These are phyloP conservation scores for Luffia ferchaultella DNA, from an alignment of 2,888 invertebrate species.

Conservation along the genomic window DNA sequence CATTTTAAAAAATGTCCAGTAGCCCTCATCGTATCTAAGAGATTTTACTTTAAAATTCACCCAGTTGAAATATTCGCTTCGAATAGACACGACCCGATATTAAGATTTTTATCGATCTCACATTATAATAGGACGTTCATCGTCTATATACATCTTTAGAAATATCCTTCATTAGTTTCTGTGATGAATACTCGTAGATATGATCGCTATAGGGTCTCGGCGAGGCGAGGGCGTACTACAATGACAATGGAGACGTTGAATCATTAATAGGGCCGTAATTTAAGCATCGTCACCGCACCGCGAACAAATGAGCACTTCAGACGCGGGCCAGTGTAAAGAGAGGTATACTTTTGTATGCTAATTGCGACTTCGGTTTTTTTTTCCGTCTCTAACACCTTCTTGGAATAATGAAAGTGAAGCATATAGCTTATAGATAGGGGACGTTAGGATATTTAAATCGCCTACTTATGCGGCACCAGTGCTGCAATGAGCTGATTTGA, in stretches of 20 bases:
- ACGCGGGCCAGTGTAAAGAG: conserved; percentile 19
- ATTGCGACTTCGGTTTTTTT: conserved; percentile 20
- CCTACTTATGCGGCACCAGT: conserved; percentile 6
- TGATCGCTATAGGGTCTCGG: not conserved
- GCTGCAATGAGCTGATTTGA: conserved; percentile 9
- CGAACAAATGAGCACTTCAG: conserved; percentile 18
- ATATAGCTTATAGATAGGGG: no score
- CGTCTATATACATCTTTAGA: not conserved
- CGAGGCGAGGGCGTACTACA: not conserved
- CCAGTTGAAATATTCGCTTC: not conserved
- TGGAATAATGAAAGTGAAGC: conserved; percentile 9
- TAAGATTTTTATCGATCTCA: not conserved
- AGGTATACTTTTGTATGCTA: conserved; percentile 45
- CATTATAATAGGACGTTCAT: not conserved
- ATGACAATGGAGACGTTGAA: conserved; percentile 17
- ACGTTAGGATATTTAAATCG: conserved; percentile 1
- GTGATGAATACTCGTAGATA: not conserved
- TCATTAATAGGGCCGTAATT: conserved; percentile 33
- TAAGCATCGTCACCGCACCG: conserved; percentile 22
- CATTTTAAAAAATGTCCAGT: no score
- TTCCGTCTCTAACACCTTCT: conserved; percentile 15
- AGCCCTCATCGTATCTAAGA: no score
- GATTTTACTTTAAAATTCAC: not conserved
- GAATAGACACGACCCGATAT: not conserved
- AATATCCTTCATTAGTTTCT: not conserved